Percentiles rank a stretch among this genome's conserved stretches.
phyloP scores from a whole-genome alignment of 2,797 vertebrate species.

The Malurus splendens region DNA sequence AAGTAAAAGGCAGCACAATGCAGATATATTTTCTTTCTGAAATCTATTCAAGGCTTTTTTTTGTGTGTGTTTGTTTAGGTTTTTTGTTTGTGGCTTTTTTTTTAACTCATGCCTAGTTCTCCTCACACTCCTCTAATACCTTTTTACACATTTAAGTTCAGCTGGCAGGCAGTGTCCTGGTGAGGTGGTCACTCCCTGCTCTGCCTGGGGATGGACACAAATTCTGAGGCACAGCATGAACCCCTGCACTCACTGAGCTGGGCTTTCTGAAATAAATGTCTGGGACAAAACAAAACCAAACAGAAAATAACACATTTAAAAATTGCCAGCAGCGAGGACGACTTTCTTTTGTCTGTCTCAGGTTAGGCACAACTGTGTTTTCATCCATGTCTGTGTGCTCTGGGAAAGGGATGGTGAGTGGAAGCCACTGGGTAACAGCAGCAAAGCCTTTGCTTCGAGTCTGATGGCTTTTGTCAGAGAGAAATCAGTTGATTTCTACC shows the following conservation, averaged over 20 bases:
- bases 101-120: not conserved
- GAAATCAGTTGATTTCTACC: not conserved
- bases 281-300: not conserved
- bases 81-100: too few species aligned
- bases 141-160: rapidly evolving
- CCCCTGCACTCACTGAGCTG: not conserved
- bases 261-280: not conserved
- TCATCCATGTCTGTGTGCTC: not conserved
- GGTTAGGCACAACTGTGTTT: not conserved
- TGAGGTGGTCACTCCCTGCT: not conserved
- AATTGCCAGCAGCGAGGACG: not conserved
- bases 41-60: not conserved
- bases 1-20: not conserved
- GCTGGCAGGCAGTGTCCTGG: not conserved
- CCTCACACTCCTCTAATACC: not conserved
- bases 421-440: not conserved
- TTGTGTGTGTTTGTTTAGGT: too few species aligned
- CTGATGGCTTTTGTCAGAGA: not conserved
- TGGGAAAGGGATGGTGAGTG: not conserved
- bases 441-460: not conserved
- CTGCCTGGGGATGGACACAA: not conserved
- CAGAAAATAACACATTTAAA: not conserved
- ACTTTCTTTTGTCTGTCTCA: not conserved
- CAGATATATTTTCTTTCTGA: not conserved
- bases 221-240: not conserved